Base-by-base conservation (phyloP, 37 sponge, comb jelly and placozoan species). In the Cliona cf. orientalis region DNA sequence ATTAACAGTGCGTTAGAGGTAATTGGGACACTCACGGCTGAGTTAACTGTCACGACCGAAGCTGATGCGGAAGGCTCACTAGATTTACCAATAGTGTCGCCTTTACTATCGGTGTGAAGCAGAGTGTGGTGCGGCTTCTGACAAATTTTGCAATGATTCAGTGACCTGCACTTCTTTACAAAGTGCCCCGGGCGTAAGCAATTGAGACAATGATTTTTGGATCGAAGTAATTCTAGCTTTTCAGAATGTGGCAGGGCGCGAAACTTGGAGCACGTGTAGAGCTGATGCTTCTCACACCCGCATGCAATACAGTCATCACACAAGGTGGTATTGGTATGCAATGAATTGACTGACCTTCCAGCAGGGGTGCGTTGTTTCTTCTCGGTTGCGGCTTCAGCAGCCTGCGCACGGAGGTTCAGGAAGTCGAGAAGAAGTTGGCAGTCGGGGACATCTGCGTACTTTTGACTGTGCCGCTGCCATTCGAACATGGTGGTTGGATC, bases 381-480 rank as follows among this genome's bases (percentile, higher is more conserved):
- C 35, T 45, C 53, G 6, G 66, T 1, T 28, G 56, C 57, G 5
- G 66, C 79, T 78, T 78, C 79, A 66, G 79, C 1, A 14, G 79
- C 79, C 31, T 78, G 79, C 31, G 79, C 79, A 28, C 79, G 9
- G 1, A 78, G 49, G 37, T 78, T 78, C 34, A 78, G 66, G 35
- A 78, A 78, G 31, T 79, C 69, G 23, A 79, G 69, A 3, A 79
- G 57, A 21, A 56, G 69, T 26, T 79, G 80, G 34, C 53, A 79
- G 37, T 79, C 57, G n/a, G 80, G 80, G 37, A 79, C 80, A 17
- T 79, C 69, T 33, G 68, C 35, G 23, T 79, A 53, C n/a, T 72
- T 37, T 22, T 72, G 73, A 44, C 65, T 73, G 74, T 82, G 83
- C n/a, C 55, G 43, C 65, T 82, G 83, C 83, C 83, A 82, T 32